Base-by-base conservation (phyloP, 2,113 vertebrate genomes). In the Sinocyclocheilus grahami region DNA sequence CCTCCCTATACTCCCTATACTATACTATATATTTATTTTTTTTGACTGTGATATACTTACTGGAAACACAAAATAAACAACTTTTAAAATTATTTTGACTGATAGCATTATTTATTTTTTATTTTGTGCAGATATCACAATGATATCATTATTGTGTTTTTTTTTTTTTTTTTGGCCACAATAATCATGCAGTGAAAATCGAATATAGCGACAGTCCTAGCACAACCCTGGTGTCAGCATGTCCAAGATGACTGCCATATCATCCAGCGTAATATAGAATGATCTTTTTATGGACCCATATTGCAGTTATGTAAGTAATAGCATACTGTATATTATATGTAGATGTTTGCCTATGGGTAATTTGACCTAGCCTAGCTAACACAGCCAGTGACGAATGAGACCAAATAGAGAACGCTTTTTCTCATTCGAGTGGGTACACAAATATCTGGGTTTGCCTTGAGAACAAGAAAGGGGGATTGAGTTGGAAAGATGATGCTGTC, bases 351-450 rank as follows among this genome's bases (percentile, higher is more conserved):
- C 84, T 71, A 30, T 55, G 71, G 27, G 53, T 86, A 5, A 69
- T 77, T 86, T 30, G 27, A 74, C 63, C 51, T 24, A 85, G 78
- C 71, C 76, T 74, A 77, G 82, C 22, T 75, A 75, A 65, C 51
- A 88, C 85, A 46, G 63, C 72, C 82, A 79, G 33, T 82, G 12
- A 63, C 51, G 22, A 42, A 2, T 8, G 60, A 87, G 55, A 78
- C 85, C 60, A 86, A 83, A 83, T 16, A n/a, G 18, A 39, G 10
- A 30, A 67, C 20, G 51, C 27, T n/a, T 74, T 86, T 46, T 51
- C 85, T 48, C 27, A 51, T 60, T 83, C 22, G 30, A 85, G 78
- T 12, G 46, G 24, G 48, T 86, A n/a, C 51, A 37, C 62, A 83
- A 62, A 83, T 51, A 85, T 24, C 63, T 10, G 8, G 42, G 37